Percentiles rank a stretch among this genome's conserved stretches.
Conservation (phyloP, 2,888 invertebrate species). For the Escarpia spicata region DNA sequence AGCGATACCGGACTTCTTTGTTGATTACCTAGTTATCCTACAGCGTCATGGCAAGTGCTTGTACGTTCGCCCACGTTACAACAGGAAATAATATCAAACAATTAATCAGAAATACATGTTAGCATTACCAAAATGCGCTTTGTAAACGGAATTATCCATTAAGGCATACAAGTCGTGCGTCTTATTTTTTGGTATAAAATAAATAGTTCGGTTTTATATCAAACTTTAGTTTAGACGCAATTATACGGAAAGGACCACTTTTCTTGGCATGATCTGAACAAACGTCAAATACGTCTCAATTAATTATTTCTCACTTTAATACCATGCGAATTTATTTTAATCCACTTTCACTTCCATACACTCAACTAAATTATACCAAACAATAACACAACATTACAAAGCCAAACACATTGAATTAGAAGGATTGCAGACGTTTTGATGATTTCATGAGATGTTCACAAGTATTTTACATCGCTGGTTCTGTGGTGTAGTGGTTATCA, state of each 20-base stretch:
- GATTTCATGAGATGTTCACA: background rate
- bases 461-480: background rate
- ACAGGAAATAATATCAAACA: background rate
- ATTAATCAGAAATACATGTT: background rate
- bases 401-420: background rate
- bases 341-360: too few species aligned
- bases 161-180: background rate
- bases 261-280: too few species aligned
- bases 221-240: too few species aligned
- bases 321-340: too few species aligned
- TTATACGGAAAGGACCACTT: too few species aligned
- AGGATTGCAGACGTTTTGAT: background rate
- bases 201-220: too few species aligned
- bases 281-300: too few species aligned
- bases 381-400: background rate
- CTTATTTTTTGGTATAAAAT: too few species aligned
- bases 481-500: slow-evolving; percentile 16
- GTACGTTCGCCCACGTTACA: background rate
- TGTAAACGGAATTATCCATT: background rate
- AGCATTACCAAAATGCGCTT: background rate
- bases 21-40: background rate
- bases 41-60: slow-evolving; percentile 3
- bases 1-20: background rate
- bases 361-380: background rate
- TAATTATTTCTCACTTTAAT: too few species aligned